These are phyloP conservation scores for Drosophila kepulauana DNA, from an alignment of 1,140 invertebrate species.

Conservation along the genomic window DNA sequence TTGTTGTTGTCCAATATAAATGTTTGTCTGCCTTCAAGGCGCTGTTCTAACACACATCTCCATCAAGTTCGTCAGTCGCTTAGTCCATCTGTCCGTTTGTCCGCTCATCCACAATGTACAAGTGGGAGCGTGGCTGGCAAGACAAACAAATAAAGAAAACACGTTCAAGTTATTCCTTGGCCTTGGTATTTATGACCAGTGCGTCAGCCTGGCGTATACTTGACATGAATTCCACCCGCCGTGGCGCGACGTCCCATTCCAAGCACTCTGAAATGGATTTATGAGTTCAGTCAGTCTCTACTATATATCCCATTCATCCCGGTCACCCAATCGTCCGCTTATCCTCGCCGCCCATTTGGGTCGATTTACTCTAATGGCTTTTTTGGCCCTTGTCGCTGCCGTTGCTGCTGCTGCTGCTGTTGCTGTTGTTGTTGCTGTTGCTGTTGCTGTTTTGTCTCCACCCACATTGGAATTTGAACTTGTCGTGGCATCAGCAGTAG, in stretches of 20 bases:
- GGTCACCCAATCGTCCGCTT: not conserved
- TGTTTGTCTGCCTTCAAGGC: slow-evolving; percentile 56
- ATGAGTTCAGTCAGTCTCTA: slow-evolving; percentile 20
- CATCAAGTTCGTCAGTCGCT: slow-evolving; percentile 7
- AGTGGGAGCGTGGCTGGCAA: slow-evolving; percentile 54
- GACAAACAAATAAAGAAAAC: slow-evolving; percentile 70
- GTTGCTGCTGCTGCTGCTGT: slow-evolving; percentile 21
- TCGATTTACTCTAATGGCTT: slow-evolving; percentile 39
- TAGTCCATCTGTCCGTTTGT: not conserved
- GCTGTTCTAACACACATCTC: slow-evolving; percentile 11
- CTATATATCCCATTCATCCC: not conserved
- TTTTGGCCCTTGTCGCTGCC: slow-evolving; percentile 24
- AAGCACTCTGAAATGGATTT: slow-evolving; percentile 36
- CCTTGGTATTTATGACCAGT: slow-evolving; percentile 74
- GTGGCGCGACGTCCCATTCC: not conserved
- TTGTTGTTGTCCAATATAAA: slow-evolving; percentile 56
- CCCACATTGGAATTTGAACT: slow-evolving; percentile 78
- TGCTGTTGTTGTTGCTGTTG: slow-evolving; percentile 6
- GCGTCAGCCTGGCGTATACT: slow-evolving; percentile 66
- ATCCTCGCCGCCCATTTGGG: slow-evolving; percentile 2
- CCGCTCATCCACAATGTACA: slow-evolving; percentile 24
- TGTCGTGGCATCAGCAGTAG: slow-evolving; percentile 32
- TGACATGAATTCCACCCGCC: slow-evolving; percentile 41
- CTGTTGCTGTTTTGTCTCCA: slow-evolving; percentile 40
- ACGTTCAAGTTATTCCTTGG: slow-evolving; percentile 73